Base-by-base conservation (phyloP, 2,113 vertebrate species). In the Microtus pennsylvanicus region DNA sequence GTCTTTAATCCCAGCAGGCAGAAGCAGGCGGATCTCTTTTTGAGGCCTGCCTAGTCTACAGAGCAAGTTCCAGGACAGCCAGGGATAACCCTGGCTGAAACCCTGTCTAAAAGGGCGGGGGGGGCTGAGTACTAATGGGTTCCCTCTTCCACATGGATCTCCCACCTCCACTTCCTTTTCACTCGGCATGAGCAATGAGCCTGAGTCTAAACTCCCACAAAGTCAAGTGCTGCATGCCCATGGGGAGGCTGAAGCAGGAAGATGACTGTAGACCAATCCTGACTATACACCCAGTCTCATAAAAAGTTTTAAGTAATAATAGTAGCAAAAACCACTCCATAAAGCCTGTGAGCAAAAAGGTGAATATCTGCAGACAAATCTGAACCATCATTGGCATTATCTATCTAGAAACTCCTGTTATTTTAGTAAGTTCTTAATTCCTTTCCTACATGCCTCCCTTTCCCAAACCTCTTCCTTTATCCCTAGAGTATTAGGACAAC, bases 131-230 rank as follows among this genome's bases (percentile, higher is more conserved):
- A 63, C 26, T 69, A 47, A 33, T 14, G 35, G 47, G 70, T 42
- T 87, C 30, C 69, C 24, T 74, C 50, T 87, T 86, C 33, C 78
- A 78, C 2, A 35, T 3, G 2, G 28, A 89, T 16, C 55, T 38
- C 52, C 74, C 76, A 45, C 82, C 72, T 77, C 63, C 70, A 86
- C 65, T 86, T 77, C 81, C 65, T 75, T 76, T 83, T 80, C 94
- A 75, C 70, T 69, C 19, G 17, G 70, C 52, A 45, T 16, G 52
- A 55, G 52, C 52, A 17, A 55, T 55, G 52, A 55, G 52, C 52
- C 52, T 55, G 16, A 55, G 52, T 55, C 52, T 55, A 55, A 55
- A 55, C 52, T 55, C 52, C 16, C 52, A 55, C 52, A 55, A 55
- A 38, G 28, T n/a, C 50, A 17, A 8, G 26, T 52, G n/a, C 12